phyloP scores from a whole-genome alignment of 1,140 invertebrate species.

The Phymorhynchus buccinoides region DNA sequence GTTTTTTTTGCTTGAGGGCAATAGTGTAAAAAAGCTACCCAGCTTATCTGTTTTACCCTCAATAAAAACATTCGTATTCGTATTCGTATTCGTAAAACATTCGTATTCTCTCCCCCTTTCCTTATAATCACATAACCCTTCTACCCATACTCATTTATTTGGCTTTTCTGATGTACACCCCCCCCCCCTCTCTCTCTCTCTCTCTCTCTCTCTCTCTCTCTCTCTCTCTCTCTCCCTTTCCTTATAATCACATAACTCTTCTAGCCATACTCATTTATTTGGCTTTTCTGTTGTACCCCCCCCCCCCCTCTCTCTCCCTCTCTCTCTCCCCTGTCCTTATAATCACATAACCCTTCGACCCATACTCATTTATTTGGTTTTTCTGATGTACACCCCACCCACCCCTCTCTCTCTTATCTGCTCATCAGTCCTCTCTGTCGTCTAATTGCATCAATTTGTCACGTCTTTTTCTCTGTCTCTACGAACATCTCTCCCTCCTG shows the following conservation, averaged over 20 bases:
- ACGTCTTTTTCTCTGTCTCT: no score
- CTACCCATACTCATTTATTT: not conserved
- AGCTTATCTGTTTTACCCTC: no score
- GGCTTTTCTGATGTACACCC: not conserved
- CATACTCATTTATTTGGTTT: not conserved
- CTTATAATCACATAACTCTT: not conserved
- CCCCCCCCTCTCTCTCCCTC: constrained; percentile 6
- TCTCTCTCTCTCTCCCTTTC: constrained; percentile 30
- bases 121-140: not conserved
- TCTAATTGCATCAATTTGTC: no score
- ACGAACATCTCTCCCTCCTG: no score
- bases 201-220: constrained; percentile 30
- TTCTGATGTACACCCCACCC: not conserved
- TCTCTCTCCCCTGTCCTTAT: not conserved
- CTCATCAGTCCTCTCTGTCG: no score
- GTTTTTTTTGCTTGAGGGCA: no score
- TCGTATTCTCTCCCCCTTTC: no score
- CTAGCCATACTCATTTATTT: not conserved
- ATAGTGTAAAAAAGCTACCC: no score
- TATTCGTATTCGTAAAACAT: no score
- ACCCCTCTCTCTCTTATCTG: not conserved
- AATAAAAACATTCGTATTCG: no score
- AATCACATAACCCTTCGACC: not conserved
- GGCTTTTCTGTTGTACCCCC: not conserved
- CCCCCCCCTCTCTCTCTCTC: constrained; percentile 1